Evolutionary conservation across 2,113 vertebrate species (phyloP).

Genomic region (Scytalopus superciliaris): DNA sequence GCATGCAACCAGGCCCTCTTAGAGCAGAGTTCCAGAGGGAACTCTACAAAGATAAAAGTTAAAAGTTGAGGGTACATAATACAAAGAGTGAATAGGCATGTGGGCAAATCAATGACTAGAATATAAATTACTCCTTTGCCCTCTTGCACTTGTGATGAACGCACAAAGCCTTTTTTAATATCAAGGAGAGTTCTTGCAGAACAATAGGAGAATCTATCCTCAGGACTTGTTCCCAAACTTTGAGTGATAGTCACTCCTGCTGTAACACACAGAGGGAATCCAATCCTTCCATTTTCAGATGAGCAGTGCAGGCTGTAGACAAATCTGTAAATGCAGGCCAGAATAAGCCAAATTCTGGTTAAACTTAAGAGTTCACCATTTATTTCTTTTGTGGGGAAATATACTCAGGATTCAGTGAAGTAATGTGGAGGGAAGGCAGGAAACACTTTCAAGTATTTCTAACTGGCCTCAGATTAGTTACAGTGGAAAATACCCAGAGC

Average conservation of each 20-base stretch:
- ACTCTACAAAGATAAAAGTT: background rate
- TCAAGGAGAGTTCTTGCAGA: background rate
- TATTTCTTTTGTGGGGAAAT: background rate
- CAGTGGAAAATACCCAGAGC: background rate
- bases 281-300: background rate
- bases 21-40: background rate
- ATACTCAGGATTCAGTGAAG: background rate
- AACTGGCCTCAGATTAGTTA: background rate
- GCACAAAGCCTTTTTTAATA: background rate
- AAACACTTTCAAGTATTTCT: background rate
- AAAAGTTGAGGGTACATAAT: background rate
- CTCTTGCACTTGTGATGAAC: background rate
- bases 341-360: background rate
- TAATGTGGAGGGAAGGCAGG: background rate
- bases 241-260: background rate
- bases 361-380: background rate
- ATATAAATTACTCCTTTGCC: background rate
- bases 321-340: background rate
- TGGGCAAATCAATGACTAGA: background rate
- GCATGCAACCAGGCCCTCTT: background rate
- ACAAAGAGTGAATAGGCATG: accelerated
- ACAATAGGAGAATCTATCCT: background rate
- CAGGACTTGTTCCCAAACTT: background rate
- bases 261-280: background rate
- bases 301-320: background rate